A percentile compares a stretch with the other conserved stretches of the same genome.
Evolutionary conservation across 2,797 vertebrate species (phyloP).

Genomic region (Pempheris klunzingeri): DNA sequence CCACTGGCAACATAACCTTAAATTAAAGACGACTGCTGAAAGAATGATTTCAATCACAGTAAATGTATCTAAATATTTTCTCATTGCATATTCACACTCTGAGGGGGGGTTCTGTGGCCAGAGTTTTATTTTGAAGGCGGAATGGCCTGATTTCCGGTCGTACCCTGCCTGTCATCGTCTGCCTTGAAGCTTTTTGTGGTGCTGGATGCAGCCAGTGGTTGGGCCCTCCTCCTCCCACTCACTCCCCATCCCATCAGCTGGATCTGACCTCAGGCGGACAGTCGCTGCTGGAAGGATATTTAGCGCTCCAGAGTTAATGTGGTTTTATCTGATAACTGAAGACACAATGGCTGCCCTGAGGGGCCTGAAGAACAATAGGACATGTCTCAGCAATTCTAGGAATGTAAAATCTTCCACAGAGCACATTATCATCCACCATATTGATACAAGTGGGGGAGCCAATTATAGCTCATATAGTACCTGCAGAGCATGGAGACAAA

Average conservation of each 20-base stretch:
- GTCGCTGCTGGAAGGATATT: conserved; percentile 2
- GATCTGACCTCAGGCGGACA: conserved; percentile 25
- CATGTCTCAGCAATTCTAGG: background rate
- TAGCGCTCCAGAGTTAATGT: background rate
- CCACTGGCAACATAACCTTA: background rate
- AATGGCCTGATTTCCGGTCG: conserved; percentile 12
- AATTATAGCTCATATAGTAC: background rate
- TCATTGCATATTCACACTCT: background rate
- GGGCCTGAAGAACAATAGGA: background rate
- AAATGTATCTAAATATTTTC: background rate
- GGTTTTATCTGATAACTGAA: conserved; percentile 4
- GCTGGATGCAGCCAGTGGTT: conserved; percentile 54
- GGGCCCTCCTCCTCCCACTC: conserved; percentile 55
- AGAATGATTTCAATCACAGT: fast-evolving
- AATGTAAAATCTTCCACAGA: background rate
- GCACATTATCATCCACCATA: background rate
- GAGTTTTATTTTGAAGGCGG: conserved; percentile 52
- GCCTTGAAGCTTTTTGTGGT: conserved; percentile 35
- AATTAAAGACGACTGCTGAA: background rate
- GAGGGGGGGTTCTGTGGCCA: fast-evolving
- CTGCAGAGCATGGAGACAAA: too few relatives aligned
- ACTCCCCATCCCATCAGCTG: conserved; percentile 50
- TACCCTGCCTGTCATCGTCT: background rate
- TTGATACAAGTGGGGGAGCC: background rate
- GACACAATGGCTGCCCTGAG: background rate